These are phyloP conservation scores for Caenorhabditis sp. DNA, from an alignment of 2,888 invertebrate species.

Conservation along the genomic window DNA sequence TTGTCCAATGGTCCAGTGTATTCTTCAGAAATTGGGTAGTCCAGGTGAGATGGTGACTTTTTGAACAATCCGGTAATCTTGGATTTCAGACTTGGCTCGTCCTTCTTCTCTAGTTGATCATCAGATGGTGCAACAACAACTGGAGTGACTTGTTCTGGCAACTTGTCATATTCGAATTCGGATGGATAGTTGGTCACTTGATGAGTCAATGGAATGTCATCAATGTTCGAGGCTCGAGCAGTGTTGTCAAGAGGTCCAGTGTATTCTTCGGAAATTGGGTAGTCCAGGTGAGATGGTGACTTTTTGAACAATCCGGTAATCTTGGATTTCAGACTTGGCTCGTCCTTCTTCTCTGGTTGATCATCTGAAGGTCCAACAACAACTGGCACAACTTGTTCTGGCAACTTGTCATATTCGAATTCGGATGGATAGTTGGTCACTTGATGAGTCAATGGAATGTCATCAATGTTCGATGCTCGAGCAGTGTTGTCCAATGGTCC, in stretches of 20 bases:
- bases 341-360: neutral
- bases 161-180: slow-evolving; percentile 20
- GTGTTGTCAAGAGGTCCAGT: neutral
- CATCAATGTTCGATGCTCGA: neutral
- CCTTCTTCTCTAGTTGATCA: slow-evolving; percentile 25
- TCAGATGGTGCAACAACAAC: slow-evolving; percentile 7
- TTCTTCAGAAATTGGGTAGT: slow-evolving; percentile 21
- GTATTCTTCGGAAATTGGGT: neutral
- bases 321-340: neutral
- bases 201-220: neutral
- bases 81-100: slow-evolving; percentile 32
- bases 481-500: slow-evolving; percentile 11
- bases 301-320: slow-evolving; percentile 1
- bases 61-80: slow-evolving; percentile 17
- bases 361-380: neutral
- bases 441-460: neutral
- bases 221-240: neutral
- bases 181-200: slow-evolving; percentile 7
- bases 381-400: neutral
- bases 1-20: slow-evolving; percentile 23
- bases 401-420: neutral
- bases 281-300: slow-evolving; percentile 1
- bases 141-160: slow-evolving; percentile 14
- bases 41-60: slow-evolving; percentile 11
- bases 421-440: neutral